Base-by-base conservation (phyloP, 2,888 invertebrate species). In the Celastrina argiolus region DNA sequence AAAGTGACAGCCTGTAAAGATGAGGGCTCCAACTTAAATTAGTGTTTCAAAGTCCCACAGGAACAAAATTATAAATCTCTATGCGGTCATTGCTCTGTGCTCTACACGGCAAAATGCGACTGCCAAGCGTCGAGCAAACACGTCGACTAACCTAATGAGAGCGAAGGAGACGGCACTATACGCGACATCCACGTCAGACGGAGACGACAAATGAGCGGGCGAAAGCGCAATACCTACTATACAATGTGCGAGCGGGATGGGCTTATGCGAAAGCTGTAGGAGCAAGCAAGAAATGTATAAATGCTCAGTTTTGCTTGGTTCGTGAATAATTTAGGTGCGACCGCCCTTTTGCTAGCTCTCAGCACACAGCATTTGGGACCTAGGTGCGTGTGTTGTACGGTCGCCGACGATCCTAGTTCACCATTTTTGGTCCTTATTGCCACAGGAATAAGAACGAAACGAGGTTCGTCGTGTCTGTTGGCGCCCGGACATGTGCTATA, bases 81-180 rank as follows among this genome's bases (percentile, higher is more conserved):
- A 28, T 28, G 6, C 0, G 0, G 22, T 22, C 63, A 18, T 69
- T 84, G 78, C 80, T 81, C 87, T 86, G 69, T 70, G 34, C 67
- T 63, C 67, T 70, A 71, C 76, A 78, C 76, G 71, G 72, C 84
- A 82, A 84, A 85, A 84, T 78, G 81, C 82, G 85, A 83, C 88
- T 86, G 89, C 74, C 86, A 90, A 90, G 73, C 88, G 89, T 88
- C 83, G 81, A 74, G 83, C 84, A 90, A 90, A 89, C 88, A 88
- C 78, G 81, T 74, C 76, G 81, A 83, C 88, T 90, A 91, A 91
- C 89, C 89, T 90, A 90, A 91, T 91, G 88, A 90, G 87, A 84
- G 84, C 73, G 79, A 89, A 74, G 71, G 85, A 79, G 85, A 88
- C 75, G 70, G 70, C 70, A 66, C 70, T 75, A 86, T 70, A 72